These are phyloP conservation scores for Mimumesa dahlbomi DNA, from an alignment of 2,888 invertebrate genomes.

Conservation along the genomic window DNA sequence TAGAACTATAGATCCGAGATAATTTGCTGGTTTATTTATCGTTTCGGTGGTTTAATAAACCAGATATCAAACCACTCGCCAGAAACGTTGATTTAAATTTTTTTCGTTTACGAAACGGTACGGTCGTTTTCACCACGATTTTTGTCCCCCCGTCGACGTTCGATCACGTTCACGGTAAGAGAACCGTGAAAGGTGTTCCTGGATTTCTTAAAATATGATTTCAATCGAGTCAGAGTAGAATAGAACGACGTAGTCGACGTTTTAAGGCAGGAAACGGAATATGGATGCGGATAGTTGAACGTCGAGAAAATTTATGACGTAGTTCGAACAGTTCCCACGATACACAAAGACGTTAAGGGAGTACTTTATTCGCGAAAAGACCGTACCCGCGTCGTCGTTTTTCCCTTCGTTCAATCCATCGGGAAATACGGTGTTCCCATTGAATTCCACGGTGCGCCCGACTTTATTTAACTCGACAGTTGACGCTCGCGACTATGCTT, in stretches of 20 bases:
- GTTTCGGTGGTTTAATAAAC: too few species aligned
- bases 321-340: slow-evolving; percentile 56
- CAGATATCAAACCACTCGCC: too few species aligned
- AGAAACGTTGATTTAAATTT: too few species aligned
- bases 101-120: too few species aligned
- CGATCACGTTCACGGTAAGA: too few species aligned
- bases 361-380: slow-evolving; percentile 36
- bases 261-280: slow-evolving; percentile 51
- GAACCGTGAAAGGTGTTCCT: not conserved
- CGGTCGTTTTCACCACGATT: too few species aligned
- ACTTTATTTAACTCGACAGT: slow-evolving; percentile 9
- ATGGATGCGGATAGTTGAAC: slow-evolving; percentile 51
- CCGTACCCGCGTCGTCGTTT: slow-evolving; percentile 30
- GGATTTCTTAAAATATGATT: not conserved
- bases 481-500: too few species aligned
- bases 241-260: slow-evolving; percentile 7
- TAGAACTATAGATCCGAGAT: too few species aligned
- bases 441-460: slow-evolving; percentile 45
- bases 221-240: slow-evolving; percentile 10
- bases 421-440: slow-evolving; percentile 42
- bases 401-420: not conserved
- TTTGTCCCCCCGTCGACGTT: too few species aligned
- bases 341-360: slow-evolving; percentile 23
- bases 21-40: too few species aligned
- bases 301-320: slow-evolving; percentile 54